Percentiles rank a stretch among this genome's conserved stretches.
Conservation (phyloP, 2,888 invertebrate genomes). For the Mesopsocus fuscifrons region DNA sequence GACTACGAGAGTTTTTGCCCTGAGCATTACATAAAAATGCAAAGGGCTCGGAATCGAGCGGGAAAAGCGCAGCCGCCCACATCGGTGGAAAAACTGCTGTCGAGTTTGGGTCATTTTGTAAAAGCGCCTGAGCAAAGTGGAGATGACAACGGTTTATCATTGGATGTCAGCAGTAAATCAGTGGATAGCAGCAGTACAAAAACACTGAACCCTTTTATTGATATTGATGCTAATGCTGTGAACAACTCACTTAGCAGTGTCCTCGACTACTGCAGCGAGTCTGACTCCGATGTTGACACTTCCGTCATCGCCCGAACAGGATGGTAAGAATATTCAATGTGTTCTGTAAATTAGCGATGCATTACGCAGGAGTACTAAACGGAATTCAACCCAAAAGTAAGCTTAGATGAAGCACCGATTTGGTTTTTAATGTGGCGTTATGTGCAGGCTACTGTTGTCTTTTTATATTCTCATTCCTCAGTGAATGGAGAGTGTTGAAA, state of each 20-base stretch:
- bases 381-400: no score
- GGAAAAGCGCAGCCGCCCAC: not conserved
- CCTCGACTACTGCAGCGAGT: slow-evolving; percentile 50
- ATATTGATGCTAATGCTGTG: slow-evolving; percentile 31
- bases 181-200: not conserved
- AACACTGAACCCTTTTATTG: slow-evolving; percentile 24
- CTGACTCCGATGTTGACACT: slow-evolving; percentile 52
- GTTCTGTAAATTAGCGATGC: no score
- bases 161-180: slow-evolving; percentile 14
- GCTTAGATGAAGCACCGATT: no score
- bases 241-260: slow-evolving; percentile 35
- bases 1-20: slow-evolving; percentile 36
- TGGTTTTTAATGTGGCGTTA: no score
- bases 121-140: slow-evolving; percentile 29
- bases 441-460: no score
- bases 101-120: not conserved
- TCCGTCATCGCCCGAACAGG: slow-evolving; percentile 40
- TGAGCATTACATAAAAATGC: slow-evolving; percentile 2
- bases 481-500: no score
- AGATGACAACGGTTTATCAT: no score
- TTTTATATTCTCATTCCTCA: no score
- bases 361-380: no score
- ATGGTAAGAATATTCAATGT: slow-evolving; percentile 30
- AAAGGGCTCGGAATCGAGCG: not conserved
- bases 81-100: not conserved